These are phyloP conservation scores for Synchiropus splendidus DNA, from an alignment of 2,113 vertebrate species.

Conservation along the genomic window DNA sequence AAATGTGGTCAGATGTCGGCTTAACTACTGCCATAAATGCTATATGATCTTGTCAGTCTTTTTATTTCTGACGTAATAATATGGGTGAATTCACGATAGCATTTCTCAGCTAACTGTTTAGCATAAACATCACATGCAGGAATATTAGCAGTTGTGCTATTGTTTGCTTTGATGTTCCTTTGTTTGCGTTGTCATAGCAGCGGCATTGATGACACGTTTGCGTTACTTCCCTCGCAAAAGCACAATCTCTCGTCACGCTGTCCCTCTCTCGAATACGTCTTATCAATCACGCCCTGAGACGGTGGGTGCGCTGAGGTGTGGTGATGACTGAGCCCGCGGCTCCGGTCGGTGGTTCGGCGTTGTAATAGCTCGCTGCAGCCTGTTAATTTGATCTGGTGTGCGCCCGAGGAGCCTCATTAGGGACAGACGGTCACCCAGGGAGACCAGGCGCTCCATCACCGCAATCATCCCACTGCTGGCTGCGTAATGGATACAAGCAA, in stretches of 20 bases:
- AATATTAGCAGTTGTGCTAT: too few relatives aligned
- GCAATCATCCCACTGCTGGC: constrained; percentile 19
- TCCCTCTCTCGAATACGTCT: constrained; percentile 35
- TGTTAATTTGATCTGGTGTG: constrained; percentile 57
- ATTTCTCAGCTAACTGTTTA: too few relatives aligned
- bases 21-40: too few relatives aligned
- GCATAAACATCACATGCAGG: too few relatives aligned
- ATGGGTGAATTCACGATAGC: too few relatives aligned
- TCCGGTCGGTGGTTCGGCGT: constrained; percentile 31
- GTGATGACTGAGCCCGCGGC: constrained; percentile 26
- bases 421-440: constrained; percentile 23
- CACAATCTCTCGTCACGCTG: constrained; percentile 2
- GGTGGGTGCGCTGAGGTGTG: constrained; percentile 25
- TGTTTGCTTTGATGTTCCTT: too few relatives aligned
- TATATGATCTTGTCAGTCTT: too few relatives aligned
- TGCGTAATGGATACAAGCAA: constrained; percentile 24
- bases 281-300: constrained; percentile 51
- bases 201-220: too few relatives aligned
- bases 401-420: constrained; percentile 55
- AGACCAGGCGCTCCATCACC: constrained; percentile 35
- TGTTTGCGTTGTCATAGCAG: too few relatives aligned
- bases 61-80: too few relatives aligned
- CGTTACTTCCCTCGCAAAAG: too few relatives aligned
- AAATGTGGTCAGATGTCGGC: too few relatives aligned
- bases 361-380: constrained; percentile 53